Evolutionary conservation across 2,797 vertebrate species (phyloP).

Genomic region (Gadopsis bispinosus): DNA sequence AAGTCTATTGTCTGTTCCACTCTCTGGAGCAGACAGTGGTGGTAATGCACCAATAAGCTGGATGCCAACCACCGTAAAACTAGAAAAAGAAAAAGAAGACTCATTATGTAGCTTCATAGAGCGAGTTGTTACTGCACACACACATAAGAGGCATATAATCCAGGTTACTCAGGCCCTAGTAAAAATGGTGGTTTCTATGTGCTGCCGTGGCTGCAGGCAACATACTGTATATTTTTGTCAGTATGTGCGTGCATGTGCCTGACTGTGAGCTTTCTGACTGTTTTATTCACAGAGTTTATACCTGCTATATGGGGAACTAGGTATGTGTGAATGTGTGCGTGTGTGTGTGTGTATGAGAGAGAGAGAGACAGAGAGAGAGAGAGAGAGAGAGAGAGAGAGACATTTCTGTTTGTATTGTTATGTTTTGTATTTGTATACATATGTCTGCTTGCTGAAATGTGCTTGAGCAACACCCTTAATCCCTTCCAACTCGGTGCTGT

Average conservation of each 20-base stretch:
- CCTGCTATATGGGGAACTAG: neutral
- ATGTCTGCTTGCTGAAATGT: neutral
- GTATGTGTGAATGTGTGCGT: slow-evolving; percentile 11
- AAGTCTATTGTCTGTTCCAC: too few species aligned
- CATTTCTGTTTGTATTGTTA: neutral
- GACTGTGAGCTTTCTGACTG: neutral
- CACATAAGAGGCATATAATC: neutral
- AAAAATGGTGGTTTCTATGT: neutral
- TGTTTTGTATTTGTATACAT: neutral
- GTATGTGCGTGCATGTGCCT: neutral
- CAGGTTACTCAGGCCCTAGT: neutral
- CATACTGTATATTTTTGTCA: neutral
- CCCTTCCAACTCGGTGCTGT: slow-evolving; percentile 11
- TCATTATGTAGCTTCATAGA: too few species aligned
- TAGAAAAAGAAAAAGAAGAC: too few species aligned
- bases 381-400: too few species aligned
- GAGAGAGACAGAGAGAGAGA: too few species aligned
- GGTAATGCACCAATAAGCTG: too few species aligned
- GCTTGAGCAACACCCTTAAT: slow-evolving; percentile 1
- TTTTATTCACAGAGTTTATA: neutral
- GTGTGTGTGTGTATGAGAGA: neutral
- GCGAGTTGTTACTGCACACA: neutral
- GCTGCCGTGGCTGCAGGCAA: neutral
- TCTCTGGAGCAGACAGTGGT: too few species aligned
- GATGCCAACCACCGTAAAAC: too few species aligned